Evolutionary conservation across 2,113 vertebrate species (phyloP), one percentile per base, ranked within the genome.

Genomic region (Theristicus caerulescens): DNA sequence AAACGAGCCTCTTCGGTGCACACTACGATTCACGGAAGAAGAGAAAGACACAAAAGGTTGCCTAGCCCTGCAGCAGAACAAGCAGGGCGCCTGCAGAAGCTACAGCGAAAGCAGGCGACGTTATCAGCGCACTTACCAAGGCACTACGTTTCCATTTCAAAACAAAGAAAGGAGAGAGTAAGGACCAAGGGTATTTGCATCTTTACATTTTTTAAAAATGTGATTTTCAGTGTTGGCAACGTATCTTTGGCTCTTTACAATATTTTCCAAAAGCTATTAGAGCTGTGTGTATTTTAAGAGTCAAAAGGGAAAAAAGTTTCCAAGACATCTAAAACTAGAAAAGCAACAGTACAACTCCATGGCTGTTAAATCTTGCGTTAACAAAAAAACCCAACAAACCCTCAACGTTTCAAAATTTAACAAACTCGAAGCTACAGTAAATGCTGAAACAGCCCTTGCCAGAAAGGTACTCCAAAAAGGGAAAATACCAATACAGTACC

Each of bases 71-170:
- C 17, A 14, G 38, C 36, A 16, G 22, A 16, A 18, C 24, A 3
- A 36, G 32, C 42, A 29, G 64, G 49, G 80, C 49, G 13, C 71
- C 13, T 10, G 40, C 67, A 84, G 90, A 62, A 54, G 76, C 82
- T 55, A 7, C 6, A 5, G 80, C 0, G 5, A 44, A 31, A 72
- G 76, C 42, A 46, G 77, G 12, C 13, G 80, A 44, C 38, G 7
- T 6, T 61, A 44, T 13, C 89, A 87, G 94, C 67, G 88, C 96
- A 78, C 96, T 88, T 88, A 93, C 74, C 92, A 94, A 95, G 92
- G 95, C 96, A 95, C 96, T 51, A 49, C 31, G 54, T 72, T 88
- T 73, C 89, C 73, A 38, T 88, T 88, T 62, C 54, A 62, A 82
- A 93, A 64, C 52, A 73, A 64, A 74, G 69, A 74, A 70, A 12